phyloP scores from a whole-genome alignment of 2,797 vertebrate species.

The Acipenser transmontanus region DNA sequence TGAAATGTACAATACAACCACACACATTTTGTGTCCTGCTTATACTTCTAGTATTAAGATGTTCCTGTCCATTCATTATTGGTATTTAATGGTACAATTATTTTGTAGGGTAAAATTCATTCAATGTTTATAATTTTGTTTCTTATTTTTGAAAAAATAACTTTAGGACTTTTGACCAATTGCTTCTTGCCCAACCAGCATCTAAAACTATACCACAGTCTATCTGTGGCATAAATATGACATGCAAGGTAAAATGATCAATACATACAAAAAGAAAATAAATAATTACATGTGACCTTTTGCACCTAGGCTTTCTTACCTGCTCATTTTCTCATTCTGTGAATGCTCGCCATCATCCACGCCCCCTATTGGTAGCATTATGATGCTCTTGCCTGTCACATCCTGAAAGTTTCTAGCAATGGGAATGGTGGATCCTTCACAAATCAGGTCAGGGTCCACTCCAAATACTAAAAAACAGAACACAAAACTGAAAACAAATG shows the following conservation, averaged over 20 bases:
- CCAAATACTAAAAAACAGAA: constrained; percentile 49
- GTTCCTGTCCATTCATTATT: too few species aligned
- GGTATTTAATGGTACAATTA: too few species aligned
- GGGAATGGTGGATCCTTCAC: constrained; percentile 64
- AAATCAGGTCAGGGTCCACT: constrained; percentile 57
- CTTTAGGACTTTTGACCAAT: too few species aligned
- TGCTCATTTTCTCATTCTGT: constrained; percentile 70
- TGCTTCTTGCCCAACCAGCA: too few species aligned
- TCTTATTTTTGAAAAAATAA: too few species aligned
- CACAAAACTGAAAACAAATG: too few species aligned
- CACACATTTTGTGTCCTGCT: background rate
- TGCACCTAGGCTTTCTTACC: constrained; percentile 33
- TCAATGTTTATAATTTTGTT: too few species aligned
- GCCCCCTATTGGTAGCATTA: constrained; percentile 57
- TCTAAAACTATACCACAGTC: too few species aligned
- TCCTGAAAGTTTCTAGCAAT: constrained; percentile 54
- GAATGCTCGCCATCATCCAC: constrained; percentile 58
- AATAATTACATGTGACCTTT: background rate
- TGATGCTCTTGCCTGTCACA: constrained; percentile 46
- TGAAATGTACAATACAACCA: background rate
- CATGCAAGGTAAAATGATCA: too few species aligned
- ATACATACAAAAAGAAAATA: too few species aligned
- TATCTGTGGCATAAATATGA: too few species aligned
- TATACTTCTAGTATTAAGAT: background rate
- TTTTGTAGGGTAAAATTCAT: too few species aligned